Base-by-base conservation (phyloP, 2,888 invertebrate genomes). In the Chesias legatella region DNA sequence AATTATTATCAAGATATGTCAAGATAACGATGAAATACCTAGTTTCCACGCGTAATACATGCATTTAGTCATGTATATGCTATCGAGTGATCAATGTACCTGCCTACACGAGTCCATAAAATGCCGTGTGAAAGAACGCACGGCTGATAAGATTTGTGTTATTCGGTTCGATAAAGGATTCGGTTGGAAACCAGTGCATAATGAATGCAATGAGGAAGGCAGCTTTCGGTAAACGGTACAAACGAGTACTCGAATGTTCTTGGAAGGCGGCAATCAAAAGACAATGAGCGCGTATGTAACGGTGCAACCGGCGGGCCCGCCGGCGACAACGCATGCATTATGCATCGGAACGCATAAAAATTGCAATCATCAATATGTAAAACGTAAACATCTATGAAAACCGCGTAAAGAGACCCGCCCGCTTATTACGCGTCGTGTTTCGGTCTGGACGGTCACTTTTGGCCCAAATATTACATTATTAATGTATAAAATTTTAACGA, bases 201-300 rank as follows among this genome's bases (percentile, higher is more conserved):
- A 77, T 77, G 67, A 79, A 80, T 77, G 75, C 71, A 78, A 74
- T 68, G 67, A 78, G 81, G 81, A 79, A 79, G 51, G 69, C 70
- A 50, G 67, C 57, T 62, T 75, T 75, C 75, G 72, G 67, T 70
- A 78, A 84, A 83, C 83, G 82, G 82, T 81, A 83, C 73, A 82
- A 79, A 79, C 81, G 70, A 76, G 80, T 72, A 72, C 71, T 67
- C 76, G 73, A 75, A 75, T 71, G 67, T 83, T 83, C 82, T 73
- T 52, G 60, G 83, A 83, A 83, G 65, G 66, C 71, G 66, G 77
- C 77, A 78, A 81, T 81, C 79, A 73, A 72, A 80, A 83, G 69
- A 82, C 83, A 82, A 81, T 83, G 76, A 73, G 73, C 54, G 53
- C 43, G 54, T 56, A 51, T 29, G 69, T 80, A 83, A 82, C 84